These are phyloP conservation scores for Burhinus oedicnemus DNA, from an alignment of 2,113 vertebrate genomes.

Conservation along the genomic window DNA sequence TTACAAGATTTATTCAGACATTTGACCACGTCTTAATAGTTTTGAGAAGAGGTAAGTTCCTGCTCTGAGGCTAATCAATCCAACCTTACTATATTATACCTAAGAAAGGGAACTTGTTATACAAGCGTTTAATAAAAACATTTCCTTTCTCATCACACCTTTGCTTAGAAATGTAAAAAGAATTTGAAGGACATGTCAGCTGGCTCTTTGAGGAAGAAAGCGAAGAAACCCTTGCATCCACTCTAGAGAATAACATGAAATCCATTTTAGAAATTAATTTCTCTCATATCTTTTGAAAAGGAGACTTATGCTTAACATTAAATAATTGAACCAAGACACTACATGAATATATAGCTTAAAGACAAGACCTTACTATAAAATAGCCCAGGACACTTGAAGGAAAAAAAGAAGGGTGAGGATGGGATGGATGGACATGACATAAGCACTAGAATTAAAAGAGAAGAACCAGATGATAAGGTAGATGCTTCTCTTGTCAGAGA, in stretches of 20 bases:
- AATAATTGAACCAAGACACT: neutral
- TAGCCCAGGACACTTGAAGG: neutral
- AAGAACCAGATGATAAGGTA: neutral
- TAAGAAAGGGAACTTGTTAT: neutral
- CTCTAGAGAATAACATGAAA: neutral
- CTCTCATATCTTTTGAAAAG: neutral
- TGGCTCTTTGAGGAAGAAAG: neutral
- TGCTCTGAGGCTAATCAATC: neutral
- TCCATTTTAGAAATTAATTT: neutral
- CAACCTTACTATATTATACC: neutral
- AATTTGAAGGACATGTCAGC: neutral
- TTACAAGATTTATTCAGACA: neutral
- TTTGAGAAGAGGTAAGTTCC: neutral
- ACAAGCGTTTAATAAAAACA: neutral
- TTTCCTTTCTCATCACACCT: neutral
- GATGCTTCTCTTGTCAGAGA: neutral
- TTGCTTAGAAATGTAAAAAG: neutral
- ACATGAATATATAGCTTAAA: neutral
- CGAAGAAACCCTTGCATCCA: neutral
- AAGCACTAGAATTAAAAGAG: neutral
- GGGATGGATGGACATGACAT: neutral
- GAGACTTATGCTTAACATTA: neutral
- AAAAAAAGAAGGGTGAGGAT: neutral
- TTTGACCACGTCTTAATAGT: neutral
- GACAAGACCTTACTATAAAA: neutral